phyloP scores from a whole-genome alignment of 2,113 vertebrate species.

The Maccullochella peelii region DNA sequence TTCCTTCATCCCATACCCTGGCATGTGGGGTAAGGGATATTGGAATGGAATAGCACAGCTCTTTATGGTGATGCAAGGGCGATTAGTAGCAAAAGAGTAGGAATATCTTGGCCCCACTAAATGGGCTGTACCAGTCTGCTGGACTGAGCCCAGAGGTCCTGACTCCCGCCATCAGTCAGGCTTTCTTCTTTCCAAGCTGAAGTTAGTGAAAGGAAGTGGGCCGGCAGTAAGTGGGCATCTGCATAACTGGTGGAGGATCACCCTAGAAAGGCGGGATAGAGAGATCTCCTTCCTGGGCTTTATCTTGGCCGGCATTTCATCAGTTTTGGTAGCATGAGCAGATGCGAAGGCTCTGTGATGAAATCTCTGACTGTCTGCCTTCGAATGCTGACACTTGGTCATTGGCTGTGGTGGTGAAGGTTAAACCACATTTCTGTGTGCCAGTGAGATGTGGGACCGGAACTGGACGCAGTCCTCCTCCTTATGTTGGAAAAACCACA shows the following conservation, averaged over 20 bases:
- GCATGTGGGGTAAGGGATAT: background rate
- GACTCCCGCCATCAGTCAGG: conserved; percentile 7
- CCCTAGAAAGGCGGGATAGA: background rate
- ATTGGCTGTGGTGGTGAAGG: conserved; percentile 15
- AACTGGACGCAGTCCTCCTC: conserved; percentile 21
- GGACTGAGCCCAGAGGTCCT: background rate
- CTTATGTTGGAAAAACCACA: conserved; percentile 10
- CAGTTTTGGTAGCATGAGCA: conserved; percentile 5
- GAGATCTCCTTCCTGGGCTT: conserved; percentile 10
- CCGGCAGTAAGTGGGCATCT: conserved; percentile 31
- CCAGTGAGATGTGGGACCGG: background rate
- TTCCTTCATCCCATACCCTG: background rate
- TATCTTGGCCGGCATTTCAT: background rate
- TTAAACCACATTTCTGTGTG: background rate
- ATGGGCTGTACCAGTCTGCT: background rate
- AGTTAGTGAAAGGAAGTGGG: conserved; percentile 11
- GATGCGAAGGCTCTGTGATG: background rate
- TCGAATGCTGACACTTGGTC: background rate
- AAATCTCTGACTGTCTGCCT: conserved; percentile 16
- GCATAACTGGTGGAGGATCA: conserved; percentile 4
- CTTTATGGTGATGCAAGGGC: background rate
- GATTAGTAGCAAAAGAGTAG: background rate
- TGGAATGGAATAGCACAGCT: background rate
- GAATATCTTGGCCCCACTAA: background rate
- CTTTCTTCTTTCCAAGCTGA: conserved; percentile 1